Evolutionary conservation across 2,797 vertebrate genomes (phyloP), one percentile per base, ranked within the genome.

Genomic region (Xenopus petersii): DNA sequence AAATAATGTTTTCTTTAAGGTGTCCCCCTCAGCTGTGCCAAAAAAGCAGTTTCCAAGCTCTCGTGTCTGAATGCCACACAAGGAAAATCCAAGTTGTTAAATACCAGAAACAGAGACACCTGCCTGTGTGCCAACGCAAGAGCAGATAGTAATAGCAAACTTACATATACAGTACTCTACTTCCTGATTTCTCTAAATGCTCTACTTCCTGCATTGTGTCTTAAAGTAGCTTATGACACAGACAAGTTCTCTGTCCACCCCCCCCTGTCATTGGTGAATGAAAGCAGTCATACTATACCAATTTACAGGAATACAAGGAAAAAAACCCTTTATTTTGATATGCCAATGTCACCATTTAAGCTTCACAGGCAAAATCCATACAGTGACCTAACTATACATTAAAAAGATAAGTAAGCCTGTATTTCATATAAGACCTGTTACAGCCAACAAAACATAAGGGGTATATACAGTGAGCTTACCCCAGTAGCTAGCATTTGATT

Each of bases 171-270:
- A 63, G 3, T 15, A 16, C 26, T 33, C 60, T 15, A 63, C 60
- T 63, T 63, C 60, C 60, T 63, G 60, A 63, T 63, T 63, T 63
- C 60, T 63, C 10, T 61, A 24, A 63, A 26, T 63, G 7, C 24
- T 12, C 1, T 36, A 36, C 30, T 63, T 63, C 60, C 60, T 63
- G 60, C 24, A 63, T 15, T 63, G 1, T 5, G 12, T 30, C 30
- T 5, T 63, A 33, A 63, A 63, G 10, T 63, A 6, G n/a, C 60
- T 63, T 5, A 26, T 63, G 60, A 63, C 60, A 63, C 12, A 2
- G 5, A 12, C 11, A 36, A 30, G 30, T 16, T 12, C 59, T 30
- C 21, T n/a, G 54, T 56, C 54, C 49, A 51, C 1, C 49, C 49
- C 49, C 49, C 49, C 0, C 49, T 10, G 11, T 51, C 12, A 12